Conservation (phyloP, 2,113 vertebrate species). For the Panurus biarmicus region DNA sequence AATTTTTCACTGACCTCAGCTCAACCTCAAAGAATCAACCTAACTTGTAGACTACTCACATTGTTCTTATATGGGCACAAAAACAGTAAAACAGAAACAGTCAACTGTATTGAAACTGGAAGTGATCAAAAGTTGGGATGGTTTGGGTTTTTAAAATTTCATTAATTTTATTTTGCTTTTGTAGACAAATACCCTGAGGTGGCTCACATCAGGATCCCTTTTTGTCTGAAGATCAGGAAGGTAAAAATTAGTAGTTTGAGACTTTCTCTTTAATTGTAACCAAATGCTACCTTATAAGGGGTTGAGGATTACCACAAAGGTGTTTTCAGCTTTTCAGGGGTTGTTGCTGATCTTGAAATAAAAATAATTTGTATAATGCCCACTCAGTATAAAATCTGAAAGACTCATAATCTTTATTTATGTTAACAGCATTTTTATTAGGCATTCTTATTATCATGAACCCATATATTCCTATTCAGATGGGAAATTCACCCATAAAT, state of each 20-base stretch:
- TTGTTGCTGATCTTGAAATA: neutral
- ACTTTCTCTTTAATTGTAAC: constrained; percentile 13
- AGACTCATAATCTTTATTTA: neutral
- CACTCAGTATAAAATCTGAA: neutral
- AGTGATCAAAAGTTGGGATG: neutral
- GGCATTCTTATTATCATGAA: neutral
- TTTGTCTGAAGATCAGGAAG: neutral
- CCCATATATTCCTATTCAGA: neutral
- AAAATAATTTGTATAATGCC: neutral
- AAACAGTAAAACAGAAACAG: neutral
- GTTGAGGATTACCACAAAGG: neutral
- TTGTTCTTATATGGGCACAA: neutral
- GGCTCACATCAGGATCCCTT: neutral
- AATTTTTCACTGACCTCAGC: constrained; percentile 66
- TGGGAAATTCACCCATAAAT: neutral
- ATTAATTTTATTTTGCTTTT: neutral
- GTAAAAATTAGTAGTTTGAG: neutral
- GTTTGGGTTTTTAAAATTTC: neutral
- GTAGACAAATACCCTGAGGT: neutral
- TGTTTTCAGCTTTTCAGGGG: neutral
- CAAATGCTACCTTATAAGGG: neutral
- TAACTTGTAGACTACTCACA: constrained; percentile 18
- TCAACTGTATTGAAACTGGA: neutral
- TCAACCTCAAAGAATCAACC: constrained; percentile 63
- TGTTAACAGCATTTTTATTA: neutral